A percentile compares a stretch with the other conserved stretches of the same genome.
These are phyloP conservation scores for Drosophila peninsularis DNA, from an alignment of 2,888 invertebrate genomes.

Conservation along the genomic window DNA sequence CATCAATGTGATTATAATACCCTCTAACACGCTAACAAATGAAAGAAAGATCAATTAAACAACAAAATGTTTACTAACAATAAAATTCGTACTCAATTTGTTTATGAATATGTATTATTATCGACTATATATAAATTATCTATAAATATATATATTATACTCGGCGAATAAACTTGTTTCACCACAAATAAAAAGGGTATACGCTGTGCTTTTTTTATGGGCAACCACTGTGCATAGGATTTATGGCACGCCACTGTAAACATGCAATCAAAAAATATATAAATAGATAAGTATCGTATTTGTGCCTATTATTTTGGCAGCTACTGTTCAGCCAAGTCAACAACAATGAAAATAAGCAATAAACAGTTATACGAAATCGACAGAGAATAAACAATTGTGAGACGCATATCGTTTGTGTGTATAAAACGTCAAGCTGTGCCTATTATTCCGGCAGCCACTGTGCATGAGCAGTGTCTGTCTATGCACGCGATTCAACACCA, in stretches of 20 bases:
- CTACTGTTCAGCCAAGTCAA: background rate
- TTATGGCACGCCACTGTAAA: constrained; percentile 5
- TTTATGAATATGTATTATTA: constrained; percentile 75
- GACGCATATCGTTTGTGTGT: too few species aligned
- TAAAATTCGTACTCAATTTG: constrained; percentile 64
- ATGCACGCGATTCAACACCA: background rate
- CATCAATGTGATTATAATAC: constrained; percentile 72
- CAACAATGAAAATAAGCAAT: background rate
- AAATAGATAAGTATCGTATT: too few species aligned
- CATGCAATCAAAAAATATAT: background rate
- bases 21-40: constrained; percentile 53
- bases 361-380: background rate
- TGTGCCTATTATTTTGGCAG: background rate
- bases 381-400: too few species aligned
- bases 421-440: background rate
- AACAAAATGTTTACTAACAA: constrained; percentile 58
- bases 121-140: constrained; percentile 54
- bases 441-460: background rate
- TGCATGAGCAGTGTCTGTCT: background rate
- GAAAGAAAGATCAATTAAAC: constrained; percentile 56
- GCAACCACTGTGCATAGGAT: constrained; percentile 5
- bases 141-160: constrained; percentile 61
- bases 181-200: constrained; percentile 18
- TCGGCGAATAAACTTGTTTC: constrained; percentile 58
- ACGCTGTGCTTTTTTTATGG: constrained; percentile 22